These are phyloP conservation scores for Ladona fulva DNA, from an alignment of 1,140 invertebrate species.

Conservation along the genomic window DNA sequence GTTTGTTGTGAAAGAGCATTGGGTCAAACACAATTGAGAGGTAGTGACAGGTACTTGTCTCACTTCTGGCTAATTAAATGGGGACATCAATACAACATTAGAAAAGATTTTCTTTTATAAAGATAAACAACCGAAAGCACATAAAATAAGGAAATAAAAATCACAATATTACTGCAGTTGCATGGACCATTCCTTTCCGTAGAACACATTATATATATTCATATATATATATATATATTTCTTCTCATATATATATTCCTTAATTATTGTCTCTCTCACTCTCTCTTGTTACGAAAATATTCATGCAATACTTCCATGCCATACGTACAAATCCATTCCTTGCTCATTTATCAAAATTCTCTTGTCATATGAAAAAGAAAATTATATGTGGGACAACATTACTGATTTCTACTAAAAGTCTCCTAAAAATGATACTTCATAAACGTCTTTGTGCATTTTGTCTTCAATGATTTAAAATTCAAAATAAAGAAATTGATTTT, in stretches of 20 bases:
- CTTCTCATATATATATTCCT: neutral
- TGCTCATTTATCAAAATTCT: neutral
- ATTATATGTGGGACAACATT: neutral
- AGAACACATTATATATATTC: neutral
- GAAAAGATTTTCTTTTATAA: neutral
- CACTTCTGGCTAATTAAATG: neutral
- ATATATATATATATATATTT: neutral
- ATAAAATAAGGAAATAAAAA: neutral
- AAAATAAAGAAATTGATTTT: neutral
- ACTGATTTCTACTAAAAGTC: neutral
- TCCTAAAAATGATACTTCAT: neutral
- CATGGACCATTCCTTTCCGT: neutral
- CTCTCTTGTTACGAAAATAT: neutral
- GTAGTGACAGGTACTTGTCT: neutral
- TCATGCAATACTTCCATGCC: neutral
- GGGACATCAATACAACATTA: neutral
- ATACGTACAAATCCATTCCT: neutral
- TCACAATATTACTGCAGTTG: slow-evolving; percentile 1
- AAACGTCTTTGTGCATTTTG: neutral
- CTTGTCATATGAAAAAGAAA: neutral
- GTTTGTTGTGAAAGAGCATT: neutral
- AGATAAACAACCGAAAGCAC: neutral
- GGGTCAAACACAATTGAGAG: slow-evolving; percentile 1
- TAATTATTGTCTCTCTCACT: neutral
- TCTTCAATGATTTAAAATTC: neutral